Base-by-base conservation (phyloP, 2,113 vertebrate species). In the Semicossyphus pulcher region DNA sequence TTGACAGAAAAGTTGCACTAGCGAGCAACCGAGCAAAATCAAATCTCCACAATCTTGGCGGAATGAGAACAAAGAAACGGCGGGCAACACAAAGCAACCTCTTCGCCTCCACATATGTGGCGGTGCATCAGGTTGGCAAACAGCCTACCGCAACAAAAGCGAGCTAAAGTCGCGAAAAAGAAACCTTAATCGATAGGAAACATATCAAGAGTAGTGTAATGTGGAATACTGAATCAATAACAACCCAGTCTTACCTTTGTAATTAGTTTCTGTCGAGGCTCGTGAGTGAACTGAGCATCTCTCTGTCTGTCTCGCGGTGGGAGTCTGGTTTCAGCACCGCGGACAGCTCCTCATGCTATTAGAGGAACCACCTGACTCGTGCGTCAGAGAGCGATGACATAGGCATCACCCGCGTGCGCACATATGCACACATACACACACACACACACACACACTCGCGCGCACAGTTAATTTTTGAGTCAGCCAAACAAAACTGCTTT, bases 341-440 rank as follows among this genome's bases (percentile, higher is more conserved):
- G 92, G 95, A 96, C 95, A 97, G 95, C 94, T 94, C 94, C 91
- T 89, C 80, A 23, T 16, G 72, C 84, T 91, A 85, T 89, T 88
- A 83, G 83, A 91, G 70, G 47, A 21, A 52, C 89, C 93, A 90
- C 87, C 80, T 93, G 91, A 92, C 86, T 78, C 73, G 60, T 92
- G 87, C 93, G 93, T 94, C 93, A 94, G 14, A 53, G 47, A 18
- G 25, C 53, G 12, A 52, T 60, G 53, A 58, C 72, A 71, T 85
- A 88, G 88, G 88, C 76, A 89, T 77, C 59, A 51, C 67, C 5
- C 28, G 8, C 61, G 7, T 31, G 2, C 56, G 7, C 48, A 45
- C 56, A 58, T 59, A 25, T 42, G 18, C 56, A 34, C 48, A 29
- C 36, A 20, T 58, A 47, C 59, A 51, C 76, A 28, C 48, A 7